Base-by-base conservation (phyloP, 2,797 vertebrate genomes). In the Odontamblyopus lacepedii region DNA sequence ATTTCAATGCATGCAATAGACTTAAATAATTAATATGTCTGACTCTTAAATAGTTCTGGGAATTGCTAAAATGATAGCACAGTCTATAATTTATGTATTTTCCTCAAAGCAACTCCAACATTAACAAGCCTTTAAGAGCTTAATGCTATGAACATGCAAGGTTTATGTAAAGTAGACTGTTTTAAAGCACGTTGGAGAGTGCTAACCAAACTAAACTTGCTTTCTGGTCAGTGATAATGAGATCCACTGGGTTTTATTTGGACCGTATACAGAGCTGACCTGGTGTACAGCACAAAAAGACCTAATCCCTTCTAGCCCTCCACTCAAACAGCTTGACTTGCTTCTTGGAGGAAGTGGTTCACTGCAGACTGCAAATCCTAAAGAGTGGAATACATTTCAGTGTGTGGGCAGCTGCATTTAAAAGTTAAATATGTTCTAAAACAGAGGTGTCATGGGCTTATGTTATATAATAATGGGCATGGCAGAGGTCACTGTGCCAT, bases 181-280 rank as follows among this genome's bases (percentile, higher is more conserved):
- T 59, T 78, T 66, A 81, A 56, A 69, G 27, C 26, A 32, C 65
- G 66, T 76, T 38, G 63, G 38, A 77, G 69, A 71, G 48, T 55
- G 67, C 87, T 69, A 73, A 76, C 69, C 66, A 70, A 78, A 84
- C 60, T 77, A 77, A 30, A 79, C 77, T 76, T 48, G 56, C 63
- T 75, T 76, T 81, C 72, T 77, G 67, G 71, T 62, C 53, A 63
- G 70, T 63, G 73, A 80, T 89, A 91, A 92, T 87, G 73, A 92
- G 86, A 60, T 88, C 89, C 85, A 61, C 79, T 79, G 88, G 85
- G 89, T 69, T 77, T 38, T 83, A 78, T 78, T 86, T 77, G 79
- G 73, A 87, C 87, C 63, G 2, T 75, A 69, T 69, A 67, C 44
- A 48, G 19, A 75, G 76, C 62, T 78, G 78, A 81, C 67, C 64